Conservation (phyloP, 2,888 invertebrate genomes). For the Actias luna region DNA sequence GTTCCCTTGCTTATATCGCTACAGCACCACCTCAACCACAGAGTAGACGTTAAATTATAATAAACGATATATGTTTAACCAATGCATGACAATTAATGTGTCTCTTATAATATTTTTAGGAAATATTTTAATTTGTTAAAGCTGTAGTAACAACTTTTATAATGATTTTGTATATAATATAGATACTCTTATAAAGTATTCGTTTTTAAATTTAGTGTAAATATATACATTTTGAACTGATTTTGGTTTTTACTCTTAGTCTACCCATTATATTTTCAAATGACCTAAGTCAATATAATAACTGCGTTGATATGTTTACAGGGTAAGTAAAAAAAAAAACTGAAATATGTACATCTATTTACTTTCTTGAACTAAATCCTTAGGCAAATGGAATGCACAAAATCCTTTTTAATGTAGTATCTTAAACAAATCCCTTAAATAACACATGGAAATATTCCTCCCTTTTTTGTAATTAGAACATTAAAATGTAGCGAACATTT, state of each 20-base stretch:
- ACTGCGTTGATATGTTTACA: too few species aligned
- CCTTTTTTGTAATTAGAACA: not conserved
- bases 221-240: slow-evolving; percentile 17
- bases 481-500: not conserved
- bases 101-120: slow-evolving; percentile 16
- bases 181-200: not conserved
- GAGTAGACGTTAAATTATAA: slow-evolving; percentile 35
- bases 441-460: not conserved
- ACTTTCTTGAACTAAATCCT: too few species aligned
- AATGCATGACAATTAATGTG: not conserved
- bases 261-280: not conserved
- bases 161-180: slow-evolving; percentile 27
- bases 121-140: slow-evolving; percentile 18
- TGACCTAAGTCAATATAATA: too few species aligned
- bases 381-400: too few species aligned
- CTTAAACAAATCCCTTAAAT: not conserved
- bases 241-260: not conserved
- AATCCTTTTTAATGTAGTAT: too few species aligned
- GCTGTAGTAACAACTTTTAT: slow-evolving; percentile 19
- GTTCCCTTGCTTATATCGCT: slow-evolving; percentile 84
- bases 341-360: too few species aligned
- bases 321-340: too few species aligned
- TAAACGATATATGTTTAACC: slow-evolving; percentile 18
- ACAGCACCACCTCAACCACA: slow-evolving; percentile 81
- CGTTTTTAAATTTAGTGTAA: slow-evolving; percentile 29